Evolutionary conservation across 2,113 vertebrate genomes (phyloP).

Genomic region (Albula goreensis): DNA sequence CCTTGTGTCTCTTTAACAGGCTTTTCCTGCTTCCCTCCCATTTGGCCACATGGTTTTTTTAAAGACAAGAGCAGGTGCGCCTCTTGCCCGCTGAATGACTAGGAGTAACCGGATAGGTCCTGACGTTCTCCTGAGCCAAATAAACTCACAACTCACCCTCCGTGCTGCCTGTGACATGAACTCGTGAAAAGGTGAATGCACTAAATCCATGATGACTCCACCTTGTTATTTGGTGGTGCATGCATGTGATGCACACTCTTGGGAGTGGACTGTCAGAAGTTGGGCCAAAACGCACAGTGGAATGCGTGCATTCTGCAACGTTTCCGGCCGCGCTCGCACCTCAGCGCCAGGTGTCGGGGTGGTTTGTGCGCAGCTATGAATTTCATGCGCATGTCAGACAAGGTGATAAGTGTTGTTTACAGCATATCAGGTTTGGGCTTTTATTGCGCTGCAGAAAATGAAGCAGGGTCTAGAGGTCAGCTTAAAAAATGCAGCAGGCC

Average conservation of each 20-base stretch:
- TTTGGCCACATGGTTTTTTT: not conserved
- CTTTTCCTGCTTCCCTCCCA: not conserved
- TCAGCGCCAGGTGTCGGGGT: not conserved
- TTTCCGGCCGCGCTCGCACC: conserved; percentile 6
- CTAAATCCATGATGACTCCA: not conserved
- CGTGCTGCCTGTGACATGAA: not conserved
- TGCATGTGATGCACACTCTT: not conserved
- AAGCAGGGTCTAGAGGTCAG: conserved; percentile 4
- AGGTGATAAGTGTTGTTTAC: conserved; percentile 24
- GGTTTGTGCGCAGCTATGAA: not conserved
- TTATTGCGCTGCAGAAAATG: not conserved
- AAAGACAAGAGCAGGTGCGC: conserved; percentile 46
- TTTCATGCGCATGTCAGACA: conserved; percentile 13
- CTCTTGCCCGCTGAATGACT: conserved; percentile 30
- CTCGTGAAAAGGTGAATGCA: conserved; percentile 3
- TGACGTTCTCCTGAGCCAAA: conserved; percentile 43
- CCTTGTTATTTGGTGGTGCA: not conserved
- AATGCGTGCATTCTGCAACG: not conserved
- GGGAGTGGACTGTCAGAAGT: not conserved
- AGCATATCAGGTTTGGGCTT: not conserved
- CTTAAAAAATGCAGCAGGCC: not conserved
- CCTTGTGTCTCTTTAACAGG: not conserved
- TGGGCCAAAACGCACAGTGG: not conserved
- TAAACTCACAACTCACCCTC: conserved; percentile 30
- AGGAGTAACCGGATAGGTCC: conserved; percentile 47